Conservation (phyloP, 2,888 invertebrate genomes). For the Atethmia centrago region DNA sequence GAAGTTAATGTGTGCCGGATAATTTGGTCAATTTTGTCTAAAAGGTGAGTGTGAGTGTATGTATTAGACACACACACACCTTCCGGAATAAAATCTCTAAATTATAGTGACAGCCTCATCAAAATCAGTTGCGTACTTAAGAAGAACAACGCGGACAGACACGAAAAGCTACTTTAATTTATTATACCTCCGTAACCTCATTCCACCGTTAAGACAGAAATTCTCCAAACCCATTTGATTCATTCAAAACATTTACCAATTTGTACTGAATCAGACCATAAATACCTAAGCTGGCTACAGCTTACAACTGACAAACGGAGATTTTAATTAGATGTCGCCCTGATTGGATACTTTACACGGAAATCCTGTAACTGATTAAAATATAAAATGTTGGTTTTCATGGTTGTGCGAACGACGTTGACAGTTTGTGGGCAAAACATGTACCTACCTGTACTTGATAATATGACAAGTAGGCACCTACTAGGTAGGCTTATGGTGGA, state of each 20-base stretch:
- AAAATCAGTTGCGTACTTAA: too few relatives aligned
- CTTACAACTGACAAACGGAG: not conserved
- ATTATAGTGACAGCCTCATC: too few relatives aligned
- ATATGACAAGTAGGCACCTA: too few relatives aligned
- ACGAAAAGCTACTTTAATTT: not conserved
- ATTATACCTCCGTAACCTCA: not conserved
- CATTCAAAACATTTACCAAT: constrained; percentile 1
- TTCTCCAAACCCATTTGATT: not conserved
- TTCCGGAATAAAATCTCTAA: too few relatives aligned
- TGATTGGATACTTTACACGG: constrained; percentile 3
- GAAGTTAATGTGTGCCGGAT: too few relatives aligned
- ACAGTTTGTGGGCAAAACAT: not conserved
- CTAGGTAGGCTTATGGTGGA: too few relatives aligned
- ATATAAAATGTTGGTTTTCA: not conserved
- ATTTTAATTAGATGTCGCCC: constrained; percentile 32
- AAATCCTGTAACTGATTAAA: not conserved
- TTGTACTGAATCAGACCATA: constrained; percentile 2
- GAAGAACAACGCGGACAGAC: too few relatives aligned
- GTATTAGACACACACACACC: too few relatives aligned
- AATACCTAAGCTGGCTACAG: constrained; percentile 14
- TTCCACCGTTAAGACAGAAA: not conserved
- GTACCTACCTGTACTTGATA: too few relatives aligned
- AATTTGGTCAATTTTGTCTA: too few relatives aligned
- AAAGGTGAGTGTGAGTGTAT: too few relatives aligned
- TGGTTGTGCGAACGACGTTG: not conserved